Percentiles rank a stretch among this genome's conserved stretches.
These are phyloP conservation scores for Vidua macroura DNA, from an alignment of 2,113 vertebrate genomes.

Conservation along the genomic window DNA sequence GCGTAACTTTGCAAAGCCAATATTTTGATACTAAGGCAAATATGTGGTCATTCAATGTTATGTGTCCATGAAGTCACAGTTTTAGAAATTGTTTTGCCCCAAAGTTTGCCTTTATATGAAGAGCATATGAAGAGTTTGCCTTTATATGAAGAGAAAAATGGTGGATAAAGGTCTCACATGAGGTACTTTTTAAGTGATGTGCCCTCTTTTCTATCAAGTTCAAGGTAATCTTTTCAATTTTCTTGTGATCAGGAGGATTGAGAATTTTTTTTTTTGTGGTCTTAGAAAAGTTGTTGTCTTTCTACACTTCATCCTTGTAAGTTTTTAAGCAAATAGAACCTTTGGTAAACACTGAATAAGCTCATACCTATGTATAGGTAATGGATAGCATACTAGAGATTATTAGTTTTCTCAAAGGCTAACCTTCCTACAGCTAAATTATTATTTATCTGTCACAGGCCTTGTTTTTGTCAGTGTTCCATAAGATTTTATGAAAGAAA, in stretches of 20 bases:
- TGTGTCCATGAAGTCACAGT: not conserved
- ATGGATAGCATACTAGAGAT: not conserved
- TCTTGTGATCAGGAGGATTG: not conserved
- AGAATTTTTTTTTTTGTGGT: not conserved
- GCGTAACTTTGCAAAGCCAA: conserved; percentile 6
- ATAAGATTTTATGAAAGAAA: not conserved
- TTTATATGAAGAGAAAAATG: not conserved
- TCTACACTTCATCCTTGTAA: not conserved
- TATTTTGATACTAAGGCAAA: conserved; percentile 53
- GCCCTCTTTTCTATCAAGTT: not conserved
- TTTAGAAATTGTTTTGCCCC: not conserved
- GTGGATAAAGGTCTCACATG: not conserved
- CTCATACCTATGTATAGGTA: not conserved
- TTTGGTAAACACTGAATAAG: not conserved
- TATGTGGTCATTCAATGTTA: conserved; percentile 10
- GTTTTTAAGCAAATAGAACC: not conserved
- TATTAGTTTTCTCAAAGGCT: not conserved
- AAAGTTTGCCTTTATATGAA: not conserved
- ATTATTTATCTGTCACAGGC: not conserved
- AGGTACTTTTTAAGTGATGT: not conserved
- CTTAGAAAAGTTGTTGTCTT: not conserved
- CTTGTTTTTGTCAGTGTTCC: not conserved
- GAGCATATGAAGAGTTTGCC: not conserved
- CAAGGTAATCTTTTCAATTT: not conserved
- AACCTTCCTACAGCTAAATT: not conserved